phyloP scores from a whole-genome alignment of 2,888 invertebrate genomes.

The Creontiades dilutus region DNA sequence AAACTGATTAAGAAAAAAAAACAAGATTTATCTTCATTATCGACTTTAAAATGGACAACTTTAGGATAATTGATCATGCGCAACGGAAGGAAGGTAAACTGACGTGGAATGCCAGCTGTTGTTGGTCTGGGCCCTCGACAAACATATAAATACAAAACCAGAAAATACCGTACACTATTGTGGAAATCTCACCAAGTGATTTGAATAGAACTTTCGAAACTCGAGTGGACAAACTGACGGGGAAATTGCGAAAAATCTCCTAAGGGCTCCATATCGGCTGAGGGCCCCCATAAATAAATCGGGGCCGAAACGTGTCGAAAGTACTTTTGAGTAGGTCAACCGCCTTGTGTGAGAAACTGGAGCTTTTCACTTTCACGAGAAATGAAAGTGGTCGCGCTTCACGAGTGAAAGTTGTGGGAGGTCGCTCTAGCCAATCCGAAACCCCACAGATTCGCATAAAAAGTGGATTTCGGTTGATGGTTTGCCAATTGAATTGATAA shows the following conservation, averaged over 20 bases:
- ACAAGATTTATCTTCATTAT: too few relatives aligned
- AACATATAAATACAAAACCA: too few relatives aligned
- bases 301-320: conserved; percentile 41
- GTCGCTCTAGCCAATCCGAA: not conserved
- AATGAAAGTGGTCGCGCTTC: conserved; percentile 68
- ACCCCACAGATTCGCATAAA: not conserved
- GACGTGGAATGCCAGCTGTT: too few relatives aligned
- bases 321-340: conserved; percentile 60
- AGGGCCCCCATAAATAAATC: conserved; percentile 48
- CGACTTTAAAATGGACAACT: too few relatives aligned
- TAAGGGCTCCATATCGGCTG: not conserved
- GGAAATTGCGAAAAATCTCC: conserved; percentile 31
- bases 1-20: too few relatives aligned
- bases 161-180: too few relatives aligned
- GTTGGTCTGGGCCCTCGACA: too few relatives aligned
- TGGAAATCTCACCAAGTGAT: not conserved
- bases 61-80: too few relatives aligned
- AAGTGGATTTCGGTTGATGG: not conserved
- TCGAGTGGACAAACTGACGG: not conserved
- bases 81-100: too few relatives aligned
- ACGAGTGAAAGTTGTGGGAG: conserved; percentile 66
- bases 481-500: too few relatives aligned
- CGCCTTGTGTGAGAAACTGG: conserved; percentile 71
- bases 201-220: not conserved
- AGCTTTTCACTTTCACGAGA: conserved; percentile 77